These are phyloP conservation scores for cat (Felis catus) DNA, from an alignment of 2,113 vertebrate species.

Conservation along the genomic window DNA sequence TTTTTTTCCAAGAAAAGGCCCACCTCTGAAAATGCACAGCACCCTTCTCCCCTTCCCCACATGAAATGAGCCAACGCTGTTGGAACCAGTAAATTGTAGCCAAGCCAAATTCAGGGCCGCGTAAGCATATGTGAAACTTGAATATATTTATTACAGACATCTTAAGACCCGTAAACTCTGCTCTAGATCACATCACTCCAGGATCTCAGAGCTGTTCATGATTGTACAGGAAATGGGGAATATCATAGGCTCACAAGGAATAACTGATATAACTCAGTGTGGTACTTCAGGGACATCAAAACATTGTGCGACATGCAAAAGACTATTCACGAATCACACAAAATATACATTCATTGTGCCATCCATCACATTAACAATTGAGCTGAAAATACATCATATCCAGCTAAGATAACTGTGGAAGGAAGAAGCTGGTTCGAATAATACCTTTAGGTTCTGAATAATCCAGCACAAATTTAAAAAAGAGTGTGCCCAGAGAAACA, in stretches of 20 bases:
- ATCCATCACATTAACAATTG: slow-evolving; percentile 85
- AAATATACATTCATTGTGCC: slow-evolving; percentile 90
- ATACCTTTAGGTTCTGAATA: slow-evolving; percentile 61
- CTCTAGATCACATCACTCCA: slow-evolving; percentile 83
- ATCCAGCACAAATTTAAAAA: slow-evolving; percentile 61
- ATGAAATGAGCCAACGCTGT: slow-evolving; percentile 31
- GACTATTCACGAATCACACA: slow-evolving; percentile 88
- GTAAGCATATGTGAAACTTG: slow-evolving; percentile 82
- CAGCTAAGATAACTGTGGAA: slow-evolving; percentile 79
- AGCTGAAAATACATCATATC: slow-evolving; percentile 82
- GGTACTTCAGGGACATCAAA: slow-evolving; percentile 87
- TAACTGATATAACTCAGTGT: slow-evolving; percentile 98
- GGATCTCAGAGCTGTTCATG: slow-evolving; percentile 85
- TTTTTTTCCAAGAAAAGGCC: slow-evolving; percentile 52
- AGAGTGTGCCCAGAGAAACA: not conserved
- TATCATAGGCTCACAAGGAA: slow-evolving; percentile 83
- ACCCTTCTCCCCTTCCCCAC: not conserved
- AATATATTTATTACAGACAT: slow-evolving; percentile 94
- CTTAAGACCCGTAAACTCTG: slow-evolving; percentile 94
- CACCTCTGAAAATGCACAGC: slow-evolving; percentile 59
- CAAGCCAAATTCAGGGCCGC: slow-evolving; percentile 51
- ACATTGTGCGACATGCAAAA: slow-evolving; percentile 91
- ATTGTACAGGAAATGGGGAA: slow-evolving; percentile 87
- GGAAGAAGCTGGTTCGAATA: slow-evolving; percentile 59
- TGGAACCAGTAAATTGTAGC: slow-evolving; percentile 32